These are phyloP conservation scores for Cairina moschata DNA, from an alignment of 2,113 vertebrate genomes.

Conservation along the genomic window DNA sequence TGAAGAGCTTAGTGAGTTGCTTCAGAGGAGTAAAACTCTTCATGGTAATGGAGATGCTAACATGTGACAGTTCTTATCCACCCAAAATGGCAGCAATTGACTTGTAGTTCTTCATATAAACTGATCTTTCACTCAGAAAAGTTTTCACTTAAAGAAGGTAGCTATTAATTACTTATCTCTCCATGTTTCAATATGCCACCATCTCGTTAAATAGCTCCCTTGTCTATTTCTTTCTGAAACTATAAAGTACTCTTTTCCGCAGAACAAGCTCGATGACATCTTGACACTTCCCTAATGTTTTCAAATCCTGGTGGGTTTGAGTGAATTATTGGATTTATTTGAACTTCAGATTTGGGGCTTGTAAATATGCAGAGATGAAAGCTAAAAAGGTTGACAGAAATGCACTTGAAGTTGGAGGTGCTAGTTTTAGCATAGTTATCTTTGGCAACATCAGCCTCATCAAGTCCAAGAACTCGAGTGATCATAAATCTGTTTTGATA, in stretches of 20 bases:
- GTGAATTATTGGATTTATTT: slow-evolving; percentile 64
- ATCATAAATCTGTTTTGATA: slow-evolving; percentile 39
- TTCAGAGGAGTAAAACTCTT: slow-evolving; percentile 49
- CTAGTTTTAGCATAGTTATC: slow-evolving; percentile 17
- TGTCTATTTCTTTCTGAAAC: slow-evolving; percentile 61
- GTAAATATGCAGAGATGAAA: slow-evolving; percentile 60
- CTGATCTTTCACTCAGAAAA: slow-evolving; percentile 58
- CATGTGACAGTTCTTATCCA: slow-evolving; percentile 37
- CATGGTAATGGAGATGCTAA: slow-evolving; percentile 31
- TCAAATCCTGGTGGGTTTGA: slow-evolving; percentile 58
- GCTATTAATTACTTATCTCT: slow-evolving; percentile 65
- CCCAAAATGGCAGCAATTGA: slow-evolving; percentile 48
- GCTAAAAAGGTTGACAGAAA: slow-evolving; percentile 47
- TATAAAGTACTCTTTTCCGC: slow-evolving; percentile 49
- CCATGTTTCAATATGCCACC: slow-evolving; percentile 63
- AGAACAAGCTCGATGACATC: slow-evolving; percentile 61
- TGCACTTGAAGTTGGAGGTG: not conserved
- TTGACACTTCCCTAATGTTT: slow-evolving; percentile 65
- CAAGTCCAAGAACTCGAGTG: not conserved
- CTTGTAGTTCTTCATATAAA: slow-evolving; percentile 41
- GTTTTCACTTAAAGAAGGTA: slow-evolving; percentile 65
- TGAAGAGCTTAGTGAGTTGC: slow-evolving; percentile 31
- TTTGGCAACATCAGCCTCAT: not conserved
- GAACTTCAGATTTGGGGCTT: slow-evolving; percentile 53
- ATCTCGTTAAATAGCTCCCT: slow-evolving; percentile 65